Conservation (phyloP, 1,140 invertebrate genomes). For the Aphelenchoides besseyi region DNA sequence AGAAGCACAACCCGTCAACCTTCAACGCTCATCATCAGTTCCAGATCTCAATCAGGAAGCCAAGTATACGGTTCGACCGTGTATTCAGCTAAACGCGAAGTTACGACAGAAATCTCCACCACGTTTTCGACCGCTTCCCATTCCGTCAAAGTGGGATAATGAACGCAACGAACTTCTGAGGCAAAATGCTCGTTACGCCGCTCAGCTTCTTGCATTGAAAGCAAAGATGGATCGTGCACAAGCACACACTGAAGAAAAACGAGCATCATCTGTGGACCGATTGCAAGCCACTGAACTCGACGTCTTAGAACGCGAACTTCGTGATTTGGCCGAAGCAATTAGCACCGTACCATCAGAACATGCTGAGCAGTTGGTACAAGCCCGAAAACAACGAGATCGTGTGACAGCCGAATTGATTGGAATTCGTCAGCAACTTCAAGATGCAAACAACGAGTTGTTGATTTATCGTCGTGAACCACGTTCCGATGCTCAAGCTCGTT, state of each 20-base stretch:
- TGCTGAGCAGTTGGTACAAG: constrained; percentile 47
- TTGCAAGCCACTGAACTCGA: constrained; percentile 20
- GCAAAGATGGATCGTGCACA: constrained; percentile 2
- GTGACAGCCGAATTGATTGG: constrained; percentile 5
- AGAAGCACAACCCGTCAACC: not conserved
- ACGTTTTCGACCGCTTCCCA: constrained; percentile 26
- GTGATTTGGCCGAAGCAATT: not conserved
- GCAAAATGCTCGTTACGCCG: constrained; percentile 23
- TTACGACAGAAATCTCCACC: constrained; percentile 15
- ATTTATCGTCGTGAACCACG: constrained; percentile 32
- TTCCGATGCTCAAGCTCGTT: constrained; percentile 24
- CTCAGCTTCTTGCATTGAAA: constrained; percentile 14
- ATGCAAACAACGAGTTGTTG: constrained; percentile 5
- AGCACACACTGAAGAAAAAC: not conserved
- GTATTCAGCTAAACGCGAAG: constrained; percentile 19
- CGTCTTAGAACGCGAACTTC: constrained; percentile 9
- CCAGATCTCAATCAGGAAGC: not conserved
- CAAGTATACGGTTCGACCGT: not conserved
- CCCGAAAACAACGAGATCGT: constrained; percentile 10
- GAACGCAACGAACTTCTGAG: constrained; percentile 27
- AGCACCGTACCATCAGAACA: constrained; percentile 24
- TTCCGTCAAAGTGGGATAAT: constrained; percentile 26
- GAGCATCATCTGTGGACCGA: constrained; percentile 12
- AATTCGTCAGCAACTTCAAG: constrained; percentile 1
- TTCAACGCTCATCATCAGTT: not conserved